Base-by-base conservation (phyloP, 1,140 invertebrate species). In the Rhopalosiphum maidis region DNA sequence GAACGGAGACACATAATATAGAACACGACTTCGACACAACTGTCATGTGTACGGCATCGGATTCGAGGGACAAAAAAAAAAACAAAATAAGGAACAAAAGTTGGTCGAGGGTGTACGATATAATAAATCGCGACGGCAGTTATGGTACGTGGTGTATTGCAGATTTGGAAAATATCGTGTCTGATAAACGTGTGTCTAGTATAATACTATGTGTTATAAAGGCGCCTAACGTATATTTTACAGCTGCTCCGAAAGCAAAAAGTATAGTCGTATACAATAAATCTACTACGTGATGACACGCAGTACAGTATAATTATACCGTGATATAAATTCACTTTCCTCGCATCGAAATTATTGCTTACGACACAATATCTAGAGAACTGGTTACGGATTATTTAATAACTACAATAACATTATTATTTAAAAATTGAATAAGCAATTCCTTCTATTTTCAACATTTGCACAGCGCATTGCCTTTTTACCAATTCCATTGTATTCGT, bases 101-200 rank as follows among this genome's bases (percentile, higher is more conserved):
- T n/a, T 6, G 46, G 48, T 25, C 30, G n/a, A 77, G 60, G 30
- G 41, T 83, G 77, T 51, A 54, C 30, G 22, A 22, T 30, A 91
- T n/a, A 9, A 83, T 83, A 83, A 83, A 92, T 83, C 77, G 91
- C 43, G 25, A 51, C 2, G 51, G 25, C 89, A 60, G 35, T 25
- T 90, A 48, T 37, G 23, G 91, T 51, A 92, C 91, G 91, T 83
- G 68, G 46, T 83, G 22, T 83, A 83, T 83, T 35, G 25, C 77
- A 51, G 77, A 92, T 82, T 92, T 23, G 18, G 77, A 92, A 83
- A 82, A 92, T 92, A 83, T 51, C n/a, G 43, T 48, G 91, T 82
- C 90, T 25, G 41, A 46, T 82, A 91, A 90, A 90, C 89, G 89
- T 68, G 89, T 43, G 25, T 25, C 54, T 77, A 55, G 23, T 85